Conservation (phyloP, 2,113 vertebrate species). For the Anser cygnoides region DNA sequence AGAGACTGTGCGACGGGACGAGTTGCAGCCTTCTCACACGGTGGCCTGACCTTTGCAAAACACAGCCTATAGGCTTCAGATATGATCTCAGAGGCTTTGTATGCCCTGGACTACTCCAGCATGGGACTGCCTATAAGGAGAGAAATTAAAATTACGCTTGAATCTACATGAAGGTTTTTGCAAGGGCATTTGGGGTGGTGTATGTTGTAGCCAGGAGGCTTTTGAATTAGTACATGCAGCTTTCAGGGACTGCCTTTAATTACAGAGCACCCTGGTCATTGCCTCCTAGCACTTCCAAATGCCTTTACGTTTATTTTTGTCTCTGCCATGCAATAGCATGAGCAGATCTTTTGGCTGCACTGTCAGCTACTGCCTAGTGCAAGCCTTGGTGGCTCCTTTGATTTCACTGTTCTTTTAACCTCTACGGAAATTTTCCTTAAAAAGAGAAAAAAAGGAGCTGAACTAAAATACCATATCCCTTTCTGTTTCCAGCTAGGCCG, state of each 20-base stretch:
- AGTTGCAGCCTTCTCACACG: not conserved
- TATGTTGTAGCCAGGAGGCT: constrained; percentile 55
- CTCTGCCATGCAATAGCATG: not conserved
- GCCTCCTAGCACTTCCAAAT: constrained; percentile 42
- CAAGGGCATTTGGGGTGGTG: constrained; percentile 49
- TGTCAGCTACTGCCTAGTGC: constrained; percentile 1
- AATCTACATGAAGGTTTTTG: constrained; percentile 52
- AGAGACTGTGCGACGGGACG: not conserved
- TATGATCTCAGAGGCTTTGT: constrained; percentile 48
- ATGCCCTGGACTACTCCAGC: constrained; percentile 35
- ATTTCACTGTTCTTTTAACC: constrained; percentile 5
- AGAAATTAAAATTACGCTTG: constrained; percentile 55
- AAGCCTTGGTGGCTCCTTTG: not conserved
- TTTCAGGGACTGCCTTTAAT: constrained; percentile 65
- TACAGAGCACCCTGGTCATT: constrained; percentile 56
- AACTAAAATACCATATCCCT: not conserved
- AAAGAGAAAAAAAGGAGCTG: constrained; percentile 24
- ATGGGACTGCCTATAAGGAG: constrained; percentile 30
- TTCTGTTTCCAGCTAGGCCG: constrained; percentile 33
- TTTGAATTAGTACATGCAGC: constrained; percentile 52
- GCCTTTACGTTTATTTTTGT: constrained; percentile 53
- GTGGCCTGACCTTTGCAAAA: constrained; percentile 24
- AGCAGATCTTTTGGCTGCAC: constrained; percentile 21
- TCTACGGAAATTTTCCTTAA: constrained; percentile 47
- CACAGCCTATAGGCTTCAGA: constrained; percentile 50